Percentiles rank a stretch among this genome's conserved stretches.
Evolutionary conservation across 1,140 invertebrate species (phyloP).

Genomic region (Lordiphosa stackelbergi): DNA sequence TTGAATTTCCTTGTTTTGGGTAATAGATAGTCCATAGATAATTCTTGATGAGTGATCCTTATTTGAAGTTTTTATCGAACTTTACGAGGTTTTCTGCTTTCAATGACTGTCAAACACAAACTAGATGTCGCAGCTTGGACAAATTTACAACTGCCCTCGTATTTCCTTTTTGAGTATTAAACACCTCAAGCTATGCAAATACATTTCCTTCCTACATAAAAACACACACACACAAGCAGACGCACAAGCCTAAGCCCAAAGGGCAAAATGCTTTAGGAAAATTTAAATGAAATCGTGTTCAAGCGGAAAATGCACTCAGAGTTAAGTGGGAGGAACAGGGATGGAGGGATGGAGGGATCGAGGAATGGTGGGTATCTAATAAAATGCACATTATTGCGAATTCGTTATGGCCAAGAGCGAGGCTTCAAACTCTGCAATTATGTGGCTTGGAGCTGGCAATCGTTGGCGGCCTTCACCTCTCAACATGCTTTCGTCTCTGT

Average conservation of each 20-base stretch:
- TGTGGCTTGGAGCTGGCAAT: slow-evolving; percentile 28
- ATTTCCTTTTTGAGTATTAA: slow-evolving; percentile 36
- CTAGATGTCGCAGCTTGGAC: no score
- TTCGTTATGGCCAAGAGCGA: slow-evolving; percentile 56
- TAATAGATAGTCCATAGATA: no score
- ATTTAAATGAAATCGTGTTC: slow-evolving; percentile 70
- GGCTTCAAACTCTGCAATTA: slow-evolving; percentile 39
- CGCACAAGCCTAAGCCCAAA: slow-evolving; percentile 32
- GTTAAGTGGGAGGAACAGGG: slow-evolving; percentile 26
- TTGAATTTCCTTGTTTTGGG: no score
- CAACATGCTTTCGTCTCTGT: not conserved
- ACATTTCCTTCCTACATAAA: slow-evolving; percentile 44
- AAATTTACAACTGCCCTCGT: slow-evolving; percentile 33
- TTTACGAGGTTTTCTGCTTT: no score
- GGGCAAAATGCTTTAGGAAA: slow-evolving; percentile 57
- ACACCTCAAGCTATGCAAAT: slow-evolving; percentile 40
- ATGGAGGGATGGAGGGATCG: slow-evolving; percentile 6
- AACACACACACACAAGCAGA: slow-evolving; percentile 8
- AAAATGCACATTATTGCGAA: slow-evolving; percentile 69
- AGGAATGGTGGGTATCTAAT: slow-evolving; percentile 39
- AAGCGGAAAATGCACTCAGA: slow-evolving; percentile 66
- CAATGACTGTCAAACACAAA: no score
- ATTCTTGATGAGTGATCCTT: no score
- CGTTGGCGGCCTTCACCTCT: slow-evolving; percentile 44
- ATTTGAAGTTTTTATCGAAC: no score